phyloP scores from a whole-genome alignment of 2,888 invertebrate genomes.

The Steinernema carpocapsae region DNA sequence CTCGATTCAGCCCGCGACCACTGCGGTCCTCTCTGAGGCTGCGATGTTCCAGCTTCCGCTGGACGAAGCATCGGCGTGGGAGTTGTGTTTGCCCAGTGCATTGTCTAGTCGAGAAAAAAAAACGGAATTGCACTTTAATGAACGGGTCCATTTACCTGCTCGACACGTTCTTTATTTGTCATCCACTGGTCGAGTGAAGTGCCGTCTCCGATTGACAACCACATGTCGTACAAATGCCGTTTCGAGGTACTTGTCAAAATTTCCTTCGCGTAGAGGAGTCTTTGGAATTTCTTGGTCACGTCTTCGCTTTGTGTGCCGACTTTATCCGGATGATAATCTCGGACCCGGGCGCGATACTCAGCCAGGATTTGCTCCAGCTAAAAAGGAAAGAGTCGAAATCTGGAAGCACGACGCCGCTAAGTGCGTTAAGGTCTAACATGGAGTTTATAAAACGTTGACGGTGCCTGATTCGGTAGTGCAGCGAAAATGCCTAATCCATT shows the following conservation, averaged over 20 bases:
- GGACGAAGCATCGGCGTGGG: slow-evolving; percentile 44
- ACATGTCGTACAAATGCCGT: slow-evolving; percentile 48
- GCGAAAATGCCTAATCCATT: no score
- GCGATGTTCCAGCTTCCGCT: not conserved
- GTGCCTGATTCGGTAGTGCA: no score
- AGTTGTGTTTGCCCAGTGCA: slow-evolving; percentile 54
- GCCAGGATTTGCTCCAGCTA: slow-evolving; percentile 58
- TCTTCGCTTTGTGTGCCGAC: slow-evolving; percentile 13
- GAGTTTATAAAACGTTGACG: no score
- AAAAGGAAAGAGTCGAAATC: slow-evolving; percentile 33
- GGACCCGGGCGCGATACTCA: slow-evolving; percentile 55
- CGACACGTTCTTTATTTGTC: slow-evolving; percentile 48
- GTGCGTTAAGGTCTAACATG: no score
- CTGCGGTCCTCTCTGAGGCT: not conserved
- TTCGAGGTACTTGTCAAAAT: slow-evolving; percentile 40
- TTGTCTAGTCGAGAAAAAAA: slow-evolving; percentile 44
- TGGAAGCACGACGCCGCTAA: no score
- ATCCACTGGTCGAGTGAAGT: slow-evolving; percentile 51
- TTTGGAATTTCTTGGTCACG: slow-evolving; percentile 43
- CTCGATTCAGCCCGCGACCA: slow-evolving; percentile 47
- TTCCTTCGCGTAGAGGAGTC: slow-evolving; percentile 47
- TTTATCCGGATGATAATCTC: slow-evolving; percentile 58
- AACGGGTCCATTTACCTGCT: slow-evolving; percentile 42
- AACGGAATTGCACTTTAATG: not conserved
- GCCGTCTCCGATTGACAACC: slow-evolving; percentile 47